Percentiles rank a stretch among this genome's conserved stretches.
phyloP scores from a whole-genome alignment of 2,797 vertebrate species.

The Schizopygopsis pylzovi region DNA sequence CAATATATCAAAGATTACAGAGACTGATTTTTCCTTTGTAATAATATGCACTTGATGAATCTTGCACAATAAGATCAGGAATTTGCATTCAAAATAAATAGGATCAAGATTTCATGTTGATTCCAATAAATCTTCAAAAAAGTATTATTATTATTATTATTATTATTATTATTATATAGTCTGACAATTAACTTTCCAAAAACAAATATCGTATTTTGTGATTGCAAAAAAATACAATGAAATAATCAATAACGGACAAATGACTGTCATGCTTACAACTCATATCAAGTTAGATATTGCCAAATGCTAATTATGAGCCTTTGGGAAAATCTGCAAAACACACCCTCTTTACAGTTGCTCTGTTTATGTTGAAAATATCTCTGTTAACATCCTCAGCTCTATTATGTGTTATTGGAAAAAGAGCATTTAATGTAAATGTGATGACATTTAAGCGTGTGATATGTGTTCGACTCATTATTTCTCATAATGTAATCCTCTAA shows the following conservation, averaged over 20 bases:
- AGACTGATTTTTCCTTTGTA: too few species aligned
- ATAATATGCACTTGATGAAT: too few species aligned
- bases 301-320: neutral
- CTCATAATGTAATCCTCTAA: constrained; percentile 42
- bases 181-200: neutral
- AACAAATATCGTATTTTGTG: neutral
- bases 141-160: neutral
- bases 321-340: neutral
- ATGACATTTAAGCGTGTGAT: constrained; percentile 1
- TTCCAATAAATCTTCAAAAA: too few species aligned
- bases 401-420: constrained; percentile 17
- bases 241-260: neutral
- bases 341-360: neutral
- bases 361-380: neutral
- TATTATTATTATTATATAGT: neutral
- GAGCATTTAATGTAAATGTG: constrained; percentile 11
- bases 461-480: constrained; percentile 35
- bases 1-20: too few species aligned
- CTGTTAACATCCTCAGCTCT: neutral
- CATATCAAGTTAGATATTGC: neutral
- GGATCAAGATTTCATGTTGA: neutral
- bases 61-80: neutral
- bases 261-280: neutral
- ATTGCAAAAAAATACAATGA: neutral
- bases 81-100: neutral